phyloP scores from a whole-genome alignment of 2,888 invertebrate species.

The Teleiodes luculella region DNA sequence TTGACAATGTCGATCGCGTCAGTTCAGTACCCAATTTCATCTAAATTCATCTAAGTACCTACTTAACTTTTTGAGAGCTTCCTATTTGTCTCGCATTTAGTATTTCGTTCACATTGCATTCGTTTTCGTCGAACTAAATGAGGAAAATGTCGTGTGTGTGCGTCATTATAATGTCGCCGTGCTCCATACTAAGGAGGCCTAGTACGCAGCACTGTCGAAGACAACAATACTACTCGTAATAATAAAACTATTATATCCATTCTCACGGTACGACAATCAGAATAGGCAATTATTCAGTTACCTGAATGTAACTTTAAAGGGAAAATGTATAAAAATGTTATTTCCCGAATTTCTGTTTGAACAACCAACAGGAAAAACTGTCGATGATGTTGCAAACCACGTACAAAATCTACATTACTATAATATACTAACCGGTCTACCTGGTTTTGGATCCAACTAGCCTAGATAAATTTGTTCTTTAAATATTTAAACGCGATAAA shows the following conservation, averaged over 20 bases:
- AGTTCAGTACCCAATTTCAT: no score
- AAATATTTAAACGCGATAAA: no score
- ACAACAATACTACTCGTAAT: not conserved
- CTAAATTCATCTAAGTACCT: no score
- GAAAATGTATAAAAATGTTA: not conserved
- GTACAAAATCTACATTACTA: no score
- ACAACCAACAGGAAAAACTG: not conserved
- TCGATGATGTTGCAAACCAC: no score
- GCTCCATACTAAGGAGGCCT: not conserved
- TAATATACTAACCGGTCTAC: no score
- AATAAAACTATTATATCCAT: slow-evolving; percentile 1
- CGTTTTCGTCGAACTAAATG: not conserved
- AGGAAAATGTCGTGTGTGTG: not conserved
- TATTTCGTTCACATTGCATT: not conserved
- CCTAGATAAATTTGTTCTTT: no score
- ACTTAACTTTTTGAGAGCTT: not conserved
- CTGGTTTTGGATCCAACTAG: no score
- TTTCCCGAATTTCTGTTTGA: not conserved
- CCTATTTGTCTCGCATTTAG: not conserved
- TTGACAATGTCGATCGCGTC: no score
- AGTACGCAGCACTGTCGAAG: not conserved
- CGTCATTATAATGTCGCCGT: not conserved
- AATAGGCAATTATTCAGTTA: not conserved
- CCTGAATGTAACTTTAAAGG: not conserved
- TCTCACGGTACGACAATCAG: slow-evolving; percentile 1